These are phyloP conservation scores for Macrosoma leucophasiata DNA, from an alignment of 2,888 invertebrate genomes.

Conservation along the genomic window DNA sequence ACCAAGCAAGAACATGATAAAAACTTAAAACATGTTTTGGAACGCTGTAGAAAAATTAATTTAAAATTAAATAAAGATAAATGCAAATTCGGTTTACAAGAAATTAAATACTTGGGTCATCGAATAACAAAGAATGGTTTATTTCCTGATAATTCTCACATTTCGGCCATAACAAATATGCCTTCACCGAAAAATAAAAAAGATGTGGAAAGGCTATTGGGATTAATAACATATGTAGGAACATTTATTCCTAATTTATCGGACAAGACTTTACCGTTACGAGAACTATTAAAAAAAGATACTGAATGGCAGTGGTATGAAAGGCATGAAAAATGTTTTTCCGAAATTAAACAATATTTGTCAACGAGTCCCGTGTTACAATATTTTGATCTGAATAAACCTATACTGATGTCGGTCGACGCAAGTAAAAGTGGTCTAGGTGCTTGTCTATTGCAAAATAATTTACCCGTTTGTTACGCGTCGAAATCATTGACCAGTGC, in stretches of 20 bases:
- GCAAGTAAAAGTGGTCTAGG: conserved; percentile 6
- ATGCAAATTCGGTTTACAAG: conserved; percentile 11
- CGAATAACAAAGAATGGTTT: conserved; percentile 6
- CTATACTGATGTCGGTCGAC: not conserved
- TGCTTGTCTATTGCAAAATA: conserved; percentile 5
- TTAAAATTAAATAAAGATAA: conserved; percentile 13
- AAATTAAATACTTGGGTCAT: conserved; percentile 11
- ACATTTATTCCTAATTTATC: not conserved
- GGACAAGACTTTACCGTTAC: not conserved
- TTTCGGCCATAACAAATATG: conserved; percentile 7
- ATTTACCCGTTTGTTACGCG: conserved; percentile 7
- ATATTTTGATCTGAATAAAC: too few relatives aligned
- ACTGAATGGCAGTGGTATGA: not conserved
- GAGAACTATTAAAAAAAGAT: not conserved
- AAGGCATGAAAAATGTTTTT: not conserved
- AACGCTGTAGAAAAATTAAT: conserved; percentile 10
- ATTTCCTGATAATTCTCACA: conserved; percentile 1
- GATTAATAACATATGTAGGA: conserved; percentile 8
- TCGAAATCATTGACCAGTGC: conserved; percentile 8
- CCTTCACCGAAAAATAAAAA: conserved; percentile 6
- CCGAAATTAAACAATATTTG: too few relatives aligned
- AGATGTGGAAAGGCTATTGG: conserved; percentile 9
- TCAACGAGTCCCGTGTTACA: too few relatives aligned
- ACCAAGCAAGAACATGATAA: conserved; percentile 1
- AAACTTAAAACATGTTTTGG: conserved; percentile 6